Conservation (phyloP, 2,113 vertebrate species). For the Pachypanchax playfairii region DNA sequence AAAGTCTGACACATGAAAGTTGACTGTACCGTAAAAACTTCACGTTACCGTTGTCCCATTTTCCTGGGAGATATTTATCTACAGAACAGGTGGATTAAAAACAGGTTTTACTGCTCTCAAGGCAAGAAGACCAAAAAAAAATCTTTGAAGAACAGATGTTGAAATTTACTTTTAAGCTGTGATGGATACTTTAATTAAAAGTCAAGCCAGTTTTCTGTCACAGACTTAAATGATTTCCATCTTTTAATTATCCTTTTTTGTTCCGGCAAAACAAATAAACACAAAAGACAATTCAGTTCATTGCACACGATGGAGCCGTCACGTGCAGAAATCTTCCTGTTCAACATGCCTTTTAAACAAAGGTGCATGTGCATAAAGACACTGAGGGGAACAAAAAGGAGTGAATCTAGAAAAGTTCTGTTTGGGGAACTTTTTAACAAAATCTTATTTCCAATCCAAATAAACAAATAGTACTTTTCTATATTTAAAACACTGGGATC, state of each 20-base stretch:
- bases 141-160: neutral
- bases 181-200: neutral
- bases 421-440: too few relatives aligned
- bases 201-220: neutral
- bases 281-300: neutral
- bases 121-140: neutral
- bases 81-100: neutral
- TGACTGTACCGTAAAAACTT: too few relatives aligned
- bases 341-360: conserved; percentile 6
- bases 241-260: neutral
- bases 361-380: too few relatives aligned
- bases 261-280: neutral
- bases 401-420: too few relatives aligned
- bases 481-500: too few relatives aligned
- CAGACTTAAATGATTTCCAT: neutral
- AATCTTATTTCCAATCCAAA: too few relatives aligned
- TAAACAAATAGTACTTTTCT: too few relatives aligned
- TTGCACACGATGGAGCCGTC: neutral
- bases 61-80: neutral
- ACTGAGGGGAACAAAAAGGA: too few relatives aligned
- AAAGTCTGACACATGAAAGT: neutral
- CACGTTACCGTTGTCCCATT: neutral
- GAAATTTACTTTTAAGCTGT: neutral
- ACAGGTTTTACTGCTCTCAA: neutral
- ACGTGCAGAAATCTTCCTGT: neutral